Conservation (phyloP, 2,888 invertebrate genomes). For the Zhuqinia jingwanae region DNA sequence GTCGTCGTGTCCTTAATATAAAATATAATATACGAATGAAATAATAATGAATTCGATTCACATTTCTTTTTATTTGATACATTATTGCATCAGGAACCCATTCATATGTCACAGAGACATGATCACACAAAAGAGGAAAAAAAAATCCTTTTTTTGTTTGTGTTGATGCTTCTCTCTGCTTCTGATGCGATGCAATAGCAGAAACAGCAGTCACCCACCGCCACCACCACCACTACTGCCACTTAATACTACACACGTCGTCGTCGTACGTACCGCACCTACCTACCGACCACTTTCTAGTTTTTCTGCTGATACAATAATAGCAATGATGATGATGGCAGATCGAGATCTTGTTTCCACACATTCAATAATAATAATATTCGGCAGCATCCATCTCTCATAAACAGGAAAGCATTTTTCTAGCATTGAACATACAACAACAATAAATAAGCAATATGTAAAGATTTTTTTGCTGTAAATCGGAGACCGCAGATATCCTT, state of each 20-base stretch:
- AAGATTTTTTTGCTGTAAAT: constrained; percentile 10
- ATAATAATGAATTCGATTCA: constrained; percentile 72
- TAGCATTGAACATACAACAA: neutral
- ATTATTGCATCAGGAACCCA: constrained; percentile 56
- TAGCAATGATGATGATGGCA: neutral
- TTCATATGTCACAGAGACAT: constrained; percentile 55
- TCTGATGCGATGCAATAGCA: no score
- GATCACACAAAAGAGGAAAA: constrained; percentile 50
- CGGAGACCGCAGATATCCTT: neutral
- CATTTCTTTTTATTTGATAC: constrained; percentile 61
- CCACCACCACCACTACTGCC: no score
- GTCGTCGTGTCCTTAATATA: neutral
- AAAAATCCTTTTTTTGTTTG: constrained; percentile 32
- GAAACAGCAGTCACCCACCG: neutral
- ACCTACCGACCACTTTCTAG: constrained; percentile 21
- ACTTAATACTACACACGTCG: neutral
- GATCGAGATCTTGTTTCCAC: constrained; percentile 26
- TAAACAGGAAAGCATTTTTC: constrained; percentile 45
- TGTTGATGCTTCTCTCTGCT: constrained; percentile 12
- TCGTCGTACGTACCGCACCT: constrained; percentile 10
- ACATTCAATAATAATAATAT: no score
- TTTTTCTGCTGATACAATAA: constrained; percentile 5
- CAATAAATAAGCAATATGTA: constrained; percentile 20
- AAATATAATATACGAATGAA: constrained; percentile 39
- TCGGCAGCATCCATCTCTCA: constrained; percentile 34